These are phyloP conservation scores for Entomobrya multifasciata DNA, from an alignment of 2,888 invertebrate species.

Conservation along the genomic window DNA sequence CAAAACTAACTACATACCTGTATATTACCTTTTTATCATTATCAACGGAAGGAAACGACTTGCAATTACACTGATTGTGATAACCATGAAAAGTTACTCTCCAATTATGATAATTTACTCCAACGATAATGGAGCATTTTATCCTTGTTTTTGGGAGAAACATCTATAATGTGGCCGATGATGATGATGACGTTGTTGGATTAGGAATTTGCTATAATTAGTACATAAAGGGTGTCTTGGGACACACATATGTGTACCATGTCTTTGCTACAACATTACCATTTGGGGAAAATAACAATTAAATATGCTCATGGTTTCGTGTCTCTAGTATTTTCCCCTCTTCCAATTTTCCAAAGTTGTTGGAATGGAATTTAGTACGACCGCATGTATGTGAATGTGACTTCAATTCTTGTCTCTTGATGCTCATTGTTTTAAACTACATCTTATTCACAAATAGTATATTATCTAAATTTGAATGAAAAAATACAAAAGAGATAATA, in stretches of 20 bases:
- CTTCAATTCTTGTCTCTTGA: constrained; percentile 5
- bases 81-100: not conserved
- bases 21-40: not conserved
- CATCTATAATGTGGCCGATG: too few species aligned
- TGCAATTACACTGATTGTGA: not conserved
- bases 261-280: too few species aligned
- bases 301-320: not conserved
- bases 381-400: not conserved
- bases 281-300: not conserved
- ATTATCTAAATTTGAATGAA: not conserved
- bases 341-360: not conserved
- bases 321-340: not conserved
- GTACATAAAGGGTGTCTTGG: constrained; percentile 9
- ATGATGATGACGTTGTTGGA: not conserved
- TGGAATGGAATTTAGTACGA: not conserved
- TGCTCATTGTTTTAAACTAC: not conserved
- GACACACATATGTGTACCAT: too few species aligned
- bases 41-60: not conserved
- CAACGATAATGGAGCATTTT: not conserved
- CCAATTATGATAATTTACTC: constrained; percentile 12
- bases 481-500: not conserved
- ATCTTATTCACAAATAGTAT: not conserved
- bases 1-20: too few species aligned
- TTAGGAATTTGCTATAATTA: constrained; percentile 10
- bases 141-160: not conserved